phyloP scores from a whole-genome alignment of 2,888 invertebrate species.

The Argyra leucocephala region DNA sequence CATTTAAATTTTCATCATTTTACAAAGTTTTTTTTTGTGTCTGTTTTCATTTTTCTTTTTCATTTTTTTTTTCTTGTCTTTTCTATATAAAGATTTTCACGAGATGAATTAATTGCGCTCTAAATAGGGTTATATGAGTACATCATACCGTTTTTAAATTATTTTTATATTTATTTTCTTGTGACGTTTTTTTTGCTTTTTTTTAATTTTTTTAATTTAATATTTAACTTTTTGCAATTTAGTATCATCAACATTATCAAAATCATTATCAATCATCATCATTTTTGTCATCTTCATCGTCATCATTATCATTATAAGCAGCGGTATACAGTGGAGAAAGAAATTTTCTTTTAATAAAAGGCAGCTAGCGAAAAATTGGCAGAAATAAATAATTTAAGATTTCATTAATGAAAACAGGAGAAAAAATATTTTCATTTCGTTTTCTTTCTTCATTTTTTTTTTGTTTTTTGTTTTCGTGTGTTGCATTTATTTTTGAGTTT shows the following conservation, averaged over 20 bases:
- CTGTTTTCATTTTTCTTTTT: no score
- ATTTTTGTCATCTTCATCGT: no score
- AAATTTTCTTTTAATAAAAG: neutral
- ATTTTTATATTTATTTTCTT: neutral
- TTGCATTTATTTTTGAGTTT: neutral
- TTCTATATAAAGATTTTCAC: neutral
- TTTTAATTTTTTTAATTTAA: no score
- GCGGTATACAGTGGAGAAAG: no score
- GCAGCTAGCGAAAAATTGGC: neutral
- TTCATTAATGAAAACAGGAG: no score
- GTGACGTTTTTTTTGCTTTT: no score
- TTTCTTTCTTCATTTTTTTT: no score
- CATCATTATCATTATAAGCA: no score
- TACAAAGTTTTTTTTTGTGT: neutral
- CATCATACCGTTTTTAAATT: neutral
- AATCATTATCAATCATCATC: neutral
- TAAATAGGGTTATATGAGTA: neutral
- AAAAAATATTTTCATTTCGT: no score
- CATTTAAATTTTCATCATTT: neutral
- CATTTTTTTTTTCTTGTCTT: no score
- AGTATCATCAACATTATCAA: no score
- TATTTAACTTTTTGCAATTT: neutral
- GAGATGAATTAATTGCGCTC: constrained; percentile 6
- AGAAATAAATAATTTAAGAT: neutral
- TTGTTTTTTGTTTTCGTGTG: no score